Conservation (phyloP, 1,140 invertebrate species). For the Cyclina sinensis region DNA sequence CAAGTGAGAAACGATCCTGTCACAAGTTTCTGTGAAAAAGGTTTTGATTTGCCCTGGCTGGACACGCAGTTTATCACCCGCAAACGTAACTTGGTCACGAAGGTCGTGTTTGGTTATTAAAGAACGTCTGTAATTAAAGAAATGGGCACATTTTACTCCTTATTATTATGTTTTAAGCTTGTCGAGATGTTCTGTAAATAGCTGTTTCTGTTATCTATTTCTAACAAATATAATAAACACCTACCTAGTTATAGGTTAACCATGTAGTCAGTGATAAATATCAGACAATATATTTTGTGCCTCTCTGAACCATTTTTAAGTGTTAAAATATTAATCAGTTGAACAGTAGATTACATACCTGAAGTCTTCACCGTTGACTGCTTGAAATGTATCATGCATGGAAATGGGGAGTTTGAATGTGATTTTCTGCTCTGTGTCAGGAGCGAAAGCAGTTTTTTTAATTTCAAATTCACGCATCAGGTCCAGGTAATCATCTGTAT, state of each 20-base stretch:
- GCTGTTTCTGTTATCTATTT: no score
- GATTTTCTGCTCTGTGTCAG: constrained; percentile 47
- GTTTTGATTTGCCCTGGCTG: constrained; percentile 36
- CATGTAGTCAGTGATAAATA: no score
- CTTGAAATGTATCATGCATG: constrained; percentile 29
- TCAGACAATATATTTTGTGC: no score
- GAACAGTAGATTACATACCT: no score
- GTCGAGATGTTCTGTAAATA: no score
- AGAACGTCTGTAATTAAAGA: constrained; percentile 24
- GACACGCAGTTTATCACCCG: constrained; percentile 73
- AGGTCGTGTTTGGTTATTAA: constrained; percentile 21
- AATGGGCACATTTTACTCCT: no score
- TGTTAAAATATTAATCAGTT: neutral
- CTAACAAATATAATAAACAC: no score
- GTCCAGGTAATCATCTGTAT: constrained; percentile 64
- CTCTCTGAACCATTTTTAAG: no score
- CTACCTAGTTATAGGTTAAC: no score
- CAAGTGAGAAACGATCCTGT: constrained; percentile 67
- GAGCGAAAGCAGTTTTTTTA: constrained; percentile 69
- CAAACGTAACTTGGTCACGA: constrained; percentile 48
- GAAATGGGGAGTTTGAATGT: constrained; percentile 50
- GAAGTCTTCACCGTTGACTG: constrained; percentile 11
- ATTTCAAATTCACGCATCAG: constrained; percentile 70
- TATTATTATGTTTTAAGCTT: no score
- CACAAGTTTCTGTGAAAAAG: constrained; percentile 66